Evolutionary conservation across 1,140 invertebrate species (phyloP).

Genomic region (Microplitis mediator): DNA sequence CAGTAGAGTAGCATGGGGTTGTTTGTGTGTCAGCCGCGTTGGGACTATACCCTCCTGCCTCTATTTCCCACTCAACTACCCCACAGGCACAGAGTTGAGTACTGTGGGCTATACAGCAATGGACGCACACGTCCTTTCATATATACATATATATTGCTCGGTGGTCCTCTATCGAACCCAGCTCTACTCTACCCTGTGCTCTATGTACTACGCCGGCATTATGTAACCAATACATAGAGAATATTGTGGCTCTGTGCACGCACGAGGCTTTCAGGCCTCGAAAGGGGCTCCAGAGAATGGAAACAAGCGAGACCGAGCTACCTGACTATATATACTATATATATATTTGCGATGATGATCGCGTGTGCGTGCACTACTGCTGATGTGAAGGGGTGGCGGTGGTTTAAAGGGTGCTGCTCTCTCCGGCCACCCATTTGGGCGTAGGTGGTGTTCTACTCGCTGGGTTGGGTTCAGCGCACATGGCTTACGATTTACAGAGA

Average conservation of each 20-base stretch:
- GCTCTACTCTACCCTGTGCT: conserved; percentile 29
- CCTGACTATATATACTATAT: background rate
- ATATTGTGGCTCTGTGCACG: conserved; percentile 28
- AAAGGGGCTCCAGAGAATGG: background rate
- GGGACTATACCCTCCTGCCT: conserved; percentile 31
- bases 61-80: conserved; percentile 34
- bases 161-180: background rate
- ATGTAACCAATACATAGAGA: conserved; percentile 28
- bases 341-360: background rate
- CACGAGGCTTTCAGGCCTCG: conserved; percentile 13
- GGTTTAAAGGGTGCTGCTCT: conserved; percentile 9
- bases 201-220: conserved; percentile 20
- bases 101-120: background rate
- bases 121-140: conserved; percentile 21
- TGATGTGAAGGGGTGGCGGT: conserved; percentile 2
- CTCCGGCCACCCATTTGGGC: background rate
- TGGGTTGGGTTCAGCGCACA: conserved; percentile 29
- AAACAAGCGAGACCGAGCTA: background rate
- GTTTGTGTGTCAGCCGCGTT: conserved; percentile 41
- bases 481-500: conserved; percentile 36
- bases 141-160: background rate
- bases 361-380: conserved; percentile 26
- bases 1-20: conserved; percentile 26
- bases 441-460: background rate
- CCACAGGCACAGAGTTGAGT: conserved; percentile 16